Percentiles rank a stretch among this genome's conserved stretches.
These are phyloP conservation scores for Ctenodactylus gundi DNA, from an alignment of 2,113 vertebrate genomes.

Conservation along the genomic window DNA sequence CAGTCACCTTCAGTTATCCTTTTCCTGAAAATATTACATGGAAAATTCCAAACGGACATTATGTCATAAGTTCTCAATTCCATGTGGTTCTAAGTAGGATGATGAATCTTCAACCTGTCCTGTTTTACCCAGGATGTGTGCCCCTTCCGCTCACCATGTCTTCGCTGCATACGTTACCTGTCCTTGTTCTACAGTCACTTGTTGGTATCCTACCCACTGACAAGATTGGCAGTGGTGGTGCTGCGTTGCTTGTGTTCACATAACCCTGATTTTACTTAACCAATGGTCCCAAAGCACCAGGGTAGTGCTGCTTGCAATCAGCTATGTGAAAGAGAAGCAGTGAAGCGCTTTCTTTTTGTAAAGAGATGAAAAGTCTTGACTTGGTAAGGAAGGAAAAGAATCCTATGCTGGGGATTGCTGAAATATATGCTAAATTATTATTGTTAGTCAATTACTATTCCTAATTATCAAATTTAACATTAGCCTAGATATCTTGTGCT, in stretches of 20 bases:
- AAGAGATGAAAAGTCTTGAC: neutral
- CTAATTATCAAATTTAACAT: neutral
- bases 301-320: too few relatives aligned
- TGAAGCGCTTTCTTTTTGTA: neutral
- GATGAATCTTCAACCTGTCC: too few relatives aligned
- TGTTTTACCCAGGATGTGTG: fast-evolving
- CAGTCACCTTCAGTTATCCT: neutral
- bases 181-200: too few relatives aligned
- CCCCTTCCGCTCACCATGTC: fast-evolving
- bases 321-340: neutral
- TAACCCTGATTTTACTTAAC: neutral
- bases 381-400: neutral
- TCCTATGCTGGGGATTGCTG: neutral
- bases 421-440: neutral
- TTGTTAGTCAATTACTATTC: neutral
- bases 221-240: neutral
- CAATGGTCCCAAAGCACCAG: neutral
- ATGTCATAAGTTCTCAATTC: neutral
- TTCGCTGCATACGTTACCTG: too few relatives aligned
- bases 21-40: neutral
- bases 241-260: neutral
- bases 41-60: neutral
- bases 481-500: neutral
- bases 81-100: neutral
- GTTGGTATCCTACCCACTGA: neutral